A percentile compares a stretch with the other conserved stretches of the same genome.
Conservation (phyloP, 2,113 vertebrate genomes). For the Dermatemys mawii region DNA sequence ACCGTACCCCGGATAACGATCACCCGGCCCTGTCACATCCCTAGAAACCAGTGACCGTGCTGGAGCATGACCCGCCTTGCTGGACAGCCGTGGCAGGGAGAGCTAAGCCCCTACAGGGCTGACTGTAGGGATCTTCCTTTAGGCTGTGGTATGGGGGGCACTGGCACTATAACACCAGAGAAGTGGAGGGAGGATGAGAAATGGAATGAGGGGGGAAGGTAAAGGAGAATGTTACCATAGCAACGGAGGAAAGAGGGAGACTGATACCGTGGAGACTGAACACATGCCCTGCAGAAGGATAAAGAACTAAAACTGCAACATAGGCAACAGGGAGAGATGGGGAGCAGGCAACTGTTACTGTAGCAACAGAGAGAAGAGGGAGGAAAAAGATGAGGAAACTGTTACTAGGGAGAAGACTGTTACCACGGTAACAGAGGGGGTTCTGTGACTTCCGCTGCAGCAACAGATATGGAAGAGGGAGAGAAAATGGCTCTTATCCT, state of each 20-base stretch:
- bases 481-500: constrained; percentile 68
- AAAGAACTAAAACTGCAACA: constrained; percentile 38
- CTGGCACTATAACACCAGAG: constrained; percentile 68
- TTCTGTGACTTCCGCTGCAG: constrained; percentile 63
- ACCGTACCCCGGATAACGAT: fast-evolving
- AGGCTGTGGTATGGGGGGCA: constrained; percentile 40
- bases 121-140: neutral
- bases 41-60: neutral
- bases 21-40: neutral
- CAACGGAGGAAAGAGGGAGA: constrained; percentile 2
- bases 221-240: constrained; percentile 54
- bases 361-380: constrained; percentile 37
- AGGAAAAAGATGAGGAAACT: constrained; percentile 9
- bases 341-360: constrained; percentile 66
- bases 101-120: neutral
- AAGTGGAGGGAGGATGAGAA: constrained; percentile 55
- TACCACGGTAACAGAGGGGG: constrained; percentile 60
- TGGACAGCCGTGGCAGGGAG: neutral
- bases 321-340: constrained; percentile 41
- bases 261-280: constrained; percentile 45
- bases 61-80: too few relatives aligned
- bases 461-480: constrained; percentile 48
- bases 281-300: neutral
- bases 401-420: constrained; percentile 67
- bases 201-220: neutral